These are phyloP conservation scores for Orius insidiosus DNA, from an alignment of 1,140 invertebrate species.

Conservation along the genomic window DNA sequence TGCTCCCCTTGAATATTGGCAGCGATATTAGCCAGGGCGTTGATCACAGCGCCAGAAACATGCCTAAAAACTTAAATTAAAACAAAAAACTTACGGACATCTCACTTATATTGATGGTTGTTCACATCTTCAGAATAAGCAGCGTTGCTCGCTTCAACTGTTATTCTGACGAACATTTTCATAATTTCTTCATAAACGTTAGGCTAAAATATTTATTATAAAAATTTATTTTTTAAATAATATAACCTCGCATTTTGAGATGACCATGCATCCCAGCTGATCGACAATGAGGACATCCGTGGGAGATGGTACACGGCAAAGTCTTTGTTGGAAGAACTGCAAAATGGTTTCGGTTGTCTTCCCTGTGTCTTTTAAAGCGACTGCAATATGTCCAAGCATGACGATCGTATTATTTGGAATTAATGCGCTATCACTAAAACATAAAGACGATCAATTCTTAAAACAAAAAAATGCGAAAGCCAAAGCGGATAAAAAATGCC, in stretches of 20 bases:
- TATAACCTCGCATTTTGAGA: conserved; percentile 62
- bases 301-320: conserved; percentile 70
- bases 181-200: conserved; percentile 87
- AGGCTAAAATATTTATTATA: conserved; percentile 30
- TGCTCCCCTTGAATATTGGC: conserved; percentile 76
- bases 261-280: conserved; percentile 92
- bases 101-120: conserved; percentile 47
- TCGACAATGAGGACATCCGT: conserved; percentile 90
- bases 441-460: conserved; percentile 12
- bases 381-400: conserved; percentile 91
- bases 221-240: neutral
- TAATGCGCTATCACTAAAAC: conserved; percentile 60
- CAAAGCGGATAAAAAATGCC: neutral
- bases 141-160: conserved; percentile 79
- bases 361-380: conserved; percentile 78
- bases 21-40: conserved; percentile 85
- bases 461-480: neutral
- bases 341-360: conserved; percentile 88
- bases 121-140: conserved; percentile 63
- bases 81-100: neutral
- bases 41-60: conserved; percentile 86
- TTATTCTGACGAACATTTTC: conserved; percentile 93
- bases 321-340: conserved; percentile 91
- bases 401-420: conserved; percentile 94
- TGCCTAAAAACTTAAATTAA: conserved; percentile 37